phyloP scores from a whole-genome alignment of 2,888 invertebrate species.

The Thymelicus sylvestris region DNA sequence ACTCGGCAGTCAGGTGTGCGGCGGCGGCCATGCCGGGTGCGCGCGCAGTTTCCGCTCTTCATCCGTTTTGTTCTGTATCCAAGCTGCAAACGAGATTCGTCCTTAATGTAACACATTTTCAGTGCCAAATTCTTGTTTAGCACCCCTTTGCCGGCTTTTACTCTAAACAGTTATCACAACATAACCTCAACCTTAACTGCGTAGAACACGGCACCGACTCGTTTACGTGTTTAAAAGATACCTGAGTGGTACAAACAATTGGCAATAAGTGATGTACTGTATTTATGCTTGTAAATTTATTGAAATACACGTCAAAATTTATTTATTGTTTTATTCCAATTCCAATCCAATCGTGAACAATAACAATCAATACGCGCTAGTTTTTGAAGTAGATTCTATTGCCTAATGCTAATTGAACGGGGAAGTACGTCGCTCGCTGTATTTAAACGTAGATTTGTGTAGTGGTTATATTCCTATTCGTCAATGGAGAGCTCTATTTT shows the following conservation, averaged over 20 bases:
- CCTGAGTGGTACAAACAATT: slow-evolving; percentile 59
- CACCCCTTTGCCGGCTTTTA: slow-evolving; percentile 67
- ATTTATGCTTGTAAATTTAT: slow-evolving; percentile 56
- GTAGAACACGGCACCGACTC: slow-evolving; percentile 71
- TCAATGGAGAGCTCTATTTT: slow-evolving; percentile 24
- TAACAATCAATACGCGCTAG: slow-evolving; percentile 21
- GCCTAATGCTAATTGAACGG: slow-evolving; percentile 2
- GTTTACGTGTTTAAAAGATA: slow-evolving; percentile 55
- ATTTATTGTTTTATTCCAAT: slow-evolving; percentile 77
- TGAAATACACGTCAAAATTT: slow-evolving; percentile 70
- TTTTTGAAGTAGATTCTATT: slow-evolving; percentile 1
- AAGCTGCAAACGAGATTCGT: slow-evolving; percentile 64
- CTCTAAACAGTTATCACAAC: slow-evolving; percentile 79
- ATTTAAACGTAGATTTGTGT: slow-evolving; percentile 5
- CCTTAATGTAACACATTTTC: slow-evolving; percentile 64
- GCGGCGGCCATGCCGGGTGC: slow-evolving; percentile 80
- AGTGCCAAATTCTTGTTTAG: slow-evolving; percentile 59
- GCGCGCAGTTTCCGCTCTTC: slow-evolving; percentile 75
- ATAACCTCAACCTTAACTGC: slow-evolving; percentile 79
- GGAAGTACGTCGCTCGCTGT: slow-evolving; percentile 1
- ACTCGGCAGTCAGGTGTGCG: slow-evolving; percentile 79
- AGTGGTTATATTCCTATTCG: slow-evolving; percentile 11
- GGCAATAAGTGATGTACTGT: slow-evolving; percentile 66
- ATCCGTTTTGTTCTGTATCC: slow-evolving; percentile 60
- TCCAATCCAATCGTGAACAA: slow-evolving; percentile 41